Percentiles rank a stretch among this genome's conserved stretches.
These are phyloP conservation scores for Tenthredo mesomela DNA, from an alignment of 2,888 invertebrate species.

Conservation along the genomic window DNA sequence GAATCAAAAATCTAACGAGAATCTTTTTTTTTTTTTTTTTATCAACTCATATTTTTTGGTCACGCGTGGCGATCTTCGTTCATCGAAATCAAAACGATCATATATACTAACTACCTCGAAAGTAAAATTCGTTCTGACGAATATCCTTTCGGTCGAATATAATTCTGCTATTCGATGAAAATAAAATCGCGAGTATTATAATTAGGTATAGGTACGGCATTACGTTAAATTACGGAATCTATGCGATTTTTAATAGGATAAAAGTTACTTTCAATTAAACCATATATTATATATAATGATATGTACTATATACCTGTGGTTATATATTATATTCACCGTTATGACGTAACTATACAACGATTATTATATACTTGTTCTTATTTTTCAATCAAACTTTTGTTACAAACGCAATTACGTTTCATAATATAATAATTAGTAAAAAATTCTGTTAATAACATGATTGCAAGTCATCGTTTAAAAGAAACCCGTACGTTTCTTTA, in stretches of 20 bases:
- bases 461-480: slow-evolving; percentile 22
- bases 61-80: too few species aligned
- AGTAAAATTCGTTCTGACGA: too few species aligned
- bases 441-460: not conserved
- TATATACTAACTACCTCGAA: too few species aligned
- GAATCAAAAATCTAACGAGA: too few species aligned
- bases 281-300: not conserved
- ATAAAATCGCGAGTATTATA: too few species aligned
- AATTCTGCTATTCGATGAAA: too few species aligned
- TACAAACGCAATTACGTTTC: not conserved
- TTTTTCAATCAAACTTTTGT: not conserved
- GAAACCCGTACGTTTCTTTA: not conserved
- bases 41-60: too few species aligned
- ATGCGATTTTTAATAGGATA: not conserved
- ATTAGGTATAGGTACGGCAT: too few species aligned
- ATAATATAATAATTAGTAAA: slow-evolving; percentile 8
- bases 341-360: not conserved
- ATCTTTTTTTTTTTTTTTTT: too few species aligned
- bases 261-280: not conserved
- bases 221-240: not conserved
- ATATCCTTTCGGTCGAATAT: too few species aligned
- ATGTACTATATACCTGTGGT: not conserved
- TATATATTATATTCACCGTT: not conserved
- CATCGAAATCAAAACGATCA: too few species aligned
- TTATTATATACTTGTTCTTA: not conserved